These are phyloP conservation scores for Tenualosa thibaudeaui DNA, from an alignment of 2,797 vertebrate species.

Conservation along the genomic window DNA sequence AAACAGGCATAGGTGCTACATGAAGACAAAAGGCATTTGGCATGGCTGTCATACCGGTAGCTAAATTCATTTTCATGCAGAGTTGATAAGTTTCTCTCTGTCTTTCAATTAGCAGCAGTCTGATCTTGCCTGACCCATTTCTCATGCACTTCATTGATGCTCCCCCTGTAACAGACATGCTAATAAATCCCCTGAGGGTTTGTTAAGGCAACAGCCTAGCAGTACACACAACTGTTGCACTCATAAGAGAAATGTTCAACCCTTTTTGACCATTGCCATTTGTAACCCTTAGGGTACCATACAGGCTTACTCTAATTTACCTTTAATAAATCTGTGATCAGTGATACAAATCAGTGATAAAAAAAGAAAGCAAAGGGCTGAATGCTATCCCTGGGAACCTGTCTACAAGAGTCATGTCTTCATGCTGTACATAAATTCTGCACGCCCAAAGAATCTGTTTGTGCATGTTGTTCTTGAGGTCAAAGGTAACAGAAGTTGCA, in stretches of 20 bases:
- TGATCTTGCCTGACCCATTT: neutral
- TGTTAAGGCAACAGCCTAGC: neutral
- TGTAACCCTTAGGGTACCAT: neutral
- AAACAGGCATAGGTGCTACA: neutral
- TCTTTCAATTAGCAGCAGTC: constrained; percentile 13
- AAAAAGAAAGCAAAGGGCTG: neutral
- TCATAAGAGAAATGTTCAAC: neutral
- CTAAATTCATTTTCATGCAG: neutral
- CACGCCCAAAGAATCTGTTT: neutral
- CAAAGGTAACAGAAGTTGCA: too few relatives aligned
- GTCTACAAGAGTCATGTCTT: neutral
- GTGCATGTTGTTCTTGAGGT: too few relatives aligned
- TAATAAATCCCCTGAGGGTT: neutral
- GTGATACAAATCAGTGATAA: too few relatives aligned
- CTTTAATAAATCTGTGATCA: too few relatives aligned
- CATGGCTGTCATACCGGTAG: neutral
- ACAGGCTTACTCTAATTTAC: neutral
- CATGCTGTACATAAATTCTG: neutral
- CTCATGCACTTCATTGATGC: neutral
- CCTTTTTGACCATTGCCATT: neutral
- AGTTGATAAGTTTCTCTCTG: neutral
- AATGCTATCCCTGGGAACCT: neutral
- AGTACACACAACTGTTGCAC: neutral
- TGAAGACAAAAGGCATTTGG: neutral
- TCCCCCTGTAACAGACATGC: neutral